phyloP scores from a whole-genome alignment of 2,888 invertebrate genomes.

The Scaptomyza flava region DNA sequence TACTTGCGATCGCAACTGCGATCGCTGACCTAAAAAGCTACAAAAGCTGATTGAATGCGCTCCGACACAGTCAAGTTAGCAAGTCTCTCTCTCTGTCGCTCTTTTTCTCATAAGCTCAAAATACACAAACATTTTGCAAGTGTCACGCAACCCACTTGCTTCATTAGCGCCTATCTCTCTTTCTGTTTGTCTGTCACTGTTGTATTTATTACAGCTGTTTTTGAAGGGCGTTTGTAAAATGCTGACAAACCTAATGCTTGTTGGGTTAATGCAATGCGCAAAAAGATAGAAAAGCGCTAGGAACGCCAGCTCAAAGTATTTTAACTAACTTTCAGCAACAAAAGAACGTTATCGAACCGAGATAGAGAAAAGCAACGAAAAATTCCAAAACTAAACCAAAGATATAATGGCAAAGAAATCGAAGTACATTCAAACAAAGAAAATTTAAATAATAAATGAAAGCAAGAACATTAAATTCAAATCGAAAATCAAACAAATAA shows the following conservation, averaged over 20 bases:
- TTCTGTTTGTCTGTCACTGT: conserved; percentile 10
- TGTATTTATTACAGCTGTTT: conserved; percentile 45
- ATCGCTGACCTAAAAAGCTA: conserved; percentile 74
- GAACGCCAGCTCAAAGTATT: conserved; percentile 24
- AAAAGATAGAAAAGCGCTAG: conserved; percentile 24
- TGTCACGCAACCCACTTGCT: conserved; percentile 64
- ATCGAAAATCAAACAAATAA: conserved; percentile 31
- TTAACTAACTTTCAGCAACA: conserved; percentile 8
- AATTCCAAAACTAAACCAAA: conserved; percentile 70
- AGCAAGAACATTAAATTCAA: conserved; percentile 53
- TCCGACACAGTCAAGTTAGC: conserved; percentile 34
- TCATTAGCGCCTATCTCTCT: conserved; percentile 47
- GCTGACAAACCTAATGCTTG: conserved; percentile 19
- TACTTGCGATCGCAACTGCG: conserved; percentile 60
- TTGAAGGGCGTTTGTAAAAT: conserved; percentile 59
- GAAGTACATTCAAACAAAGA: conserved; percentile 36
- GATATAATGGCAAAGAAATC: conserved; percentile 71
- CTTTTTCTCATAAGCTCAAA: conserved; percentile 21
- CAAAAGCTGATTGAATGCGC: conserved; percentile 71
- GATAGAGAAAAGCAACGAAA: conserved; percentile 32
- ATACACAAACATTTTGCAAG: conserved; percentile 61
- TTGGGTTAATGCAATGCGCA: conserved; percentile 40
- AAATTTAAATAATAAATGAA: conserved; percentile 31
- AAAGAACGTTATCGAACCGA: conserved; percentile 43
- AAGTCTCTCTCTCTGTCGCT: conserved; percentile 30